Base-by-base conservation (phyloP, 2,797 vertebrate species). In the Hybognathus amarus region DNA sequence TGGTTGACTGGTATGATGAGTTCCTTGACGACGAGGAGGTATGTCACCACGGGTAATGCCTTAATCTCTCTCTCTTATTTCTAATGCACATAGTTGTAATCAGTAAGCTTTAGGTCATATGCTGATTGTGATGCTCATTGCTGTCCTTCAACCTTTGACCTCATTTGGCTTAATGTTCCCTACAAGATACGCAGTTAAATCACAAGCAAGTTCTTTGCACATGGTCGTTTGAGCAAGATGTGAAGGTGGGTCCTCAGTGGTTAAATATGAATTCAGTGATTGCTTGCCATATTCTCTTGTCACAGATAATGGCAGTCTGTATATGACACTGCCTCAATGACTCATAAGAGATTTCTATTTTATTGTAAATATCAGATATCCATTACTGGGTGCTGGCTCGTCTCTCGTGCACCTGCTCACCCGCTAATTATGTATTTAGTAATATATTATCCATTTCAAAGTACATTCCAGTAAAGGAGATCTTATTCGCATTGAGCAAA, bases 1-100 rank as follows among this genome's bases (percentile, higher is more conserved):
- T 99, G 59, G 95, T 98, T 92, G 98, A 99, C 87, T 99, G 98
- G 98, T 99, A 97, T 95, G 98, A 99, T 91, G 96, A 96, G 88
- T 99, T 99, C 93, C 95, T 99, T 95, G 98, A 99, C 96, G 98
- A 99, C 93, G 98, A 99, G 95, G 98, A 99, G 98, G 98, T 99
- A 99, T 99, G 98, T 99, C 97, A 86, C 74, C 93, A 89, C 97
- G 97, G 98, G 97, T 98, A 99, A 98, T 98, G 95, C 95, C 96
- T 92, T 91, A 90, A 95, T 94, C 93, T 95, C 96, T 91, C 96
- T 91, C 86, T 93, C 95, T 96, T 69, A 59, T 69, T 78, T 63
- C 56, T 27, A 63, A 77, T 59, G 73, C 59, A 17, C 22, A 3
- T 2, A 1, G 12, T 8, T 33, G 22, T 15, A 75, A 54, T 2